Conservation (phyloP, 2,113 vertebrate species). For the Oryzias celebensis region DNA sequence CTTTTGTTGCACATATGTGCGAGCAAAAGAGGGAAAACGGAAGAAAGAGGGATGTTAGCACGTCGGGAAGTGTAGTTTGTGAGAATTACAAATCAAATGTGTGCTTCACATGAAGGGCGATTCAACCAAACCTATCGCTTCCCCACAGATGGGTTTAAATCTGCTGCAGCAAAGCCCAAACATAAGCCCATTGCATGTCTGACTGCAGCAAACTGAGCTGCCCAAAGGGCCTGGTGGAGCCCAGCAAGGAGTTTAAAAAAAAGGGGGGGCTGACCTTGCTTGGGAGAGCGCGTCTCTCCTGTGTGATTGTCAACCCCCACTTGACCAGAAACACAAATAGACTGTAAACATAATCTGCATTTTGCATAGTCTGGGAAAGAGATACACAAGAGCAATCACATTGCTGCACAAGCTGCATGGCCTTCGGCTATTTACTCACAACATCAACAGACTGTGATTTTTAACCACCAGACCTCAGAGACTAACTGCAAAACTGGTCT, state of each 20-base stretch:
- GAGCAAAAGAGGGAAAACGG: conserved; percentile 9
- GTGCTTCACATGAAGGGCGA: conserved; percentile 49
- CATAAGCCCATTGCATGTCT: conserved; percentile 62
- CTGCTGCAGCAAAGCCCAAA: conserved; percentile 52
- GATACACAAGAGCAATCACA: conserved; percentile 53
- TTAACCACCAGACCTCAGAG: conserved; percentile 51
- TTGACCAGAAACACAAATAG: conserved; percentile 54
- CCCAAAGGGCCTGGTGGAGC: conserved; percentile 57
- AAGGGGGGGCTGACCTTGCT: conserved; percentile 56
- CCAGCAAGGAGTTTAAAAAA: conserved; percentile 44
- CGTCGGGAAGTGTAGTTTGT: conserved; percentile 44
- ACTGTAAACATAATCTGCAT: conserved; percentile 73
- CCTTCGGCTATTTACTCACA: conserved; percentile 65
- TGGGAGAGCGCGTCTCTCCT: conserved; percentile 52
- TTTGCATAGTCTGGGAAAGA: conserved; percentile 60
- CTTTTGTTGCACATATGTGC: conserved; percentile 28
- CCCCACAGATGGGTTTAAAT: conserved; percentile 68
- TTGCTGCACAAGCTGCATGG: conserved; percentile 56
- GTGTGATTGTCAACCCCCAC: conserved; percentile 57
- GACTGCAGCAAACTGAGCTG: conserved; percentile 60
- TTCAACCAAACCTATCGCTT: conserved; percentile 64
- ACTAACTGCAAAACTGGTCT: conserved; percentile 33
- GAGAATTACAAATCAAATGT: conserved; percentile 58
- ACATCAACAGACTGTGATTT: conserved; percentile 66
- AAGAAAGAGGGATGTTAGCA: conserved; percentile 27